Conservation (phyloP, 2,888 invertebrate genomes). For the Toxonevra muliebris region DNA sequence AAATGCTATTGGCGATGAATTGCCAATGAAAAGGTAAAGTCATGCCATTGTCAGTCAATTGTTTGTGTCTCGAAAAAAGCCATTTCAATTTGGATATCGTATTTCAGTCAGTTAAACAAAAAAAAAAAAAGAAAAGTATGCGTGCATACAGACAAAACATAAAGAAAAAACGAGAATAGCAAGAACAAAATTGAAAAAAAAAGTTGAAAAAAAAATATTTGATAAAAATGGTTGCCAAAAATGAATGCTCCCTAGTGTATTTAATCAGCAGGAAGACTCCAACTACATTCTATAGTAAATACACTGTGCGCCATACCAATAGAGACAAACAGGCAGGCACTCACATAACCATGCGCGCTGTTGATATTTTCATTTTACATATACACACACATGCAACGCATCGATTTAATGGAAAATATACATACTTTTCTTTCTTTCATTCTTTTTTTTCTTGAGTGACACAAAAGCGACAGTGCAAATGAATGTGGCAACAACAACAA, state of each 20-base stretch:
- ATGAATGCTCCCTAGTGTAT: background rate
- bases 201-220: background rate
- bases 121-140: background rate
- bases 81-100: slow-evolving; percentile 36
- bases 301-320: background rate
- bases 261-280: background rate
- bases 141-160: too few species aligned
- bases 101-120: slow-evolving; percentile 32
- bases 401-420: slow-evolving; percentile 60
- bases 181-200: background rate
- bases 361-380: too few species aligned
- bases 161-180: too few species aligned
- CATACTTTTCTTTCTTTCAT: slow-evolving; percentile 44
- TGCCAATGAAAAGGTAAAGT: slow-evolving; percentile 27
- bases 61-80: slow-evolving; percentile 39
- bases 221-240: slow-evolving; percentile 4
- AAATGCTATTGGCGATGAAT: background rate
- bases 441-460: slow-evolving; percentile 15
- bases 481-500: slow-evolving; percentile 44
- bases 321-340: background rate
- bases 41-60: slow-evolving; percentile 40
- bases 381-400: slow-evolving; percentile 58
- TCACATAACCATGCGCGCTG: background rate
- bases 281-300: background rate
- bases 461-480: slow-evolving; percentile 36